Evolutionary conservation across 2,113 vertebrate genomes (phyloP).

Genomic region (Tetrax tetrax): DNA sequence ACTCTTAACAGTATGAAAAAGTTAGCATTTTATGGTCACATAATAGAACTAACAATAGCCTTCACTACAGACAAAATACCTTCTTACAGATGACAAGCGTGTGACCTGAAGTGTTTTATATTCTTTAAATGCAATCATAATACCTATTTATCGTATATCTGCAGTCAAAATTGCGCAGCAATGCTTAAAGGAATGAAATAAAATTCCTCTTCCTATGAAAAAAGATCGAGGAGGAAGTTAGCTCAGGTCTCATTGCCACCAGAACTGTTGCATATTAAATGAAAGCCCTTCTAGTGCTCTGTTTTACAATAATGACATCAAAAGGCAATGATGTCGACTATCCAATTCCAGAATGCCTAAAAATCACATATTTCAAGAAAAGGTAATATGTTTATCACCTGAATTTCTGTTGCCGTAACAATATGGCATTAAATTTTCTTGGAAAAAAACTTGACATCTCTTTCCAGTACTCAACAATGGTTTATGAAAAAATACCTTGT

Average conservation of each 20-base stretch:
- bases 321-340: background rate
- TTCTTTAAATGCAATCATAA: background rate
- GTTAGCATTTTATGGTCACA: background rate
- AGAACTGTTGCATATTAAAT: background rate
- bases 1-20: background rate
- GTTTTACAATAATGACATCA: background rate
- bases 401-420: background rate
- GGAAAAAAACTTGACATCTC: background rate
- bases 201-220: background rate
- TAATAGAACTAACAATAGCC: background rate
- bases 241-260: background rate
- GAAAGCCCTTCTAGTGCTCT: background rate
- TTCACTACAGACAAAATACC: background rate
- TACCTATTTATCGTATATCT: background rate
- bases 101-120: background rate
- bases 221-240: background rate
- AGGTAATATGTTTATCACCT: background rate
- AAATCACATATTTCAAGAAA: background rate
- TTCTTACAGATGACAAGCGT: background rate
- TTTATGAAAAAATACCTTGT: background rate
- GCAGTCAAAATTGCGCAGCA: background rate
- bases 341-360: background rate
- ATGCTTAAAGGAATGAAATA: slow-evolving; percentile 2
- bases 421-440: slow-evolving; percentile 22
- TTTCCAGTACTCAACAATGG: background rate